A percentile compares a stretch with the other conserved stretches of the same genome.
Evolutionary conservation across 2,888 invertebrate species (phyloP).

Genomic region (Philonicus albiceps): DNA sequence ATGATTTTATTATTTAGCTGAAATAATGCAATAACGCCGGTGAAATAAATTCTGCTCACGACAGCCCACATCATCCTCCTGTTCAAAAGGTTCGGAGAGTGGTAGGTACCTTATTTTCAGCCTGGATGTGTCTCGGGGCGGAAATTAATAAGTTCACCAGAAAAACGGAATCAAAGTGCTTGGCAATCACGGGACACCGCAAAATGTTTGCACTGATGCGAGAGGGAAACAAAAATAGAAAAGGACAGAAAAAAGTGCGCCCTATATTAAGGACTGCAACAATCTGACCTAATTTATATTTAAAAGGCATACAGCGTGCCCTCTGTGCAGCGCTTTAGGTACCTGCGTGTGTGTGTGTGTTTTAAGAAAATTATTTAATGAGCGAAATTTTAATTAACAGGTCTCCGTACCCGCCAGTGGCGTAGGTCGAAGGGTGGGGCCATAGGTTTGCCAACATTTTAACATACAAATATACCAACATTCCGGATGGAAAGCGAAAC

Average conservation of each 20-base stretch:
- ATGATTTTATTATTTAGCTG: conserved; percentile 1
- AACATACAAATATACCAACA: neutral
- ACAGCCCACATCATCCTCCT: neutral
- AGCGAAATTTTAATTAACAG: neutral
- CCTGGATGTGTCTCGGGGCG: neutral
- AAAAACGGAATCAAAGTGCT: neutral
- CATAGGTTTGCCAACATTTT: neutral
- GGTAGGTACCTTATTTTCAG: neutral
- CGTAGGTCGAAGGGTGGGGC: neutral
- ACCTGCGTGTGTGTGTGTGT: neutral
- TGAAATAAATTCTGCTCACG: neutral
- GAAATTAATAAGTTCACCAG: conserved; percentile 14
- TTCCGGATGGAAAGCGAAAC: neutral
- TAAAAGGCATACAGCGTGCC: neutral
- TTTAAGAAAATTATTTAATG: neutral
- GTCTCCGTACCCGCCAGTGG: neutral
- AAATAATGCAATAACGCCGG: conserved; percentile 3
- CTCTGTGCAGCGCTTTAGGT: neutral
- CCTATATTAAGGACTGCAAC: neutral
- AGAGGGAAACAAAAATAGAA: neutral
- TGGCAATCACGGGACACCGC: neutral
- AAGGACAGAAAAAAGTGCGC: neutral
- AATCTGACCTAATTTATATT: neutral
- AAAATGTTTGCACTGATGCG: neutral
- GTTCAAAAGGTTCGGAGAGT: neutral